Conservation (phyloP, 2,888 invertebrate species). For the Oscheius sp. region DNA sequence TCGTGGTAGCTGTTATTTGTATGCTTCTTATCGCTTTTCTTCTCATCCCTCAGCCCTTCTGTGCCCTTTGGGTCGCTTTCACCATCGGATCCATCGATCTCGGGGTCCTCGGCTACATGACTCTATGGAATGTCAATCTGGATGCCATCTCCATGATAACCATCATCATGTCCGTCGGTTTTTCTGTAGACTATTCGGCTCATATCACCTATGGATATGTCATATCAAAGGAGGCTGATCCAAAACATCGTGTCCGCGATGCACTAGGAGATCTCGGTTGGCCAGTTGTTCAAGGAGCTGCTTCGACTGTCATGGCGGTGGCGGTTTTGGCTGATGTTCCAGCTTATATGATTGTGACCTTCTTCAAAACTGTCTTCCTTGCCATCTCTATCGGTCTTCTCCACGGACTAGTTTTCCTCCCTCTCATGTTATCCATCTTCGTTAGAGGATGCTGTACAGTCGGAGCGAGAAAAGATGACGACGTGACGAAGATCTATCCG, state of each 20-base stretch:
- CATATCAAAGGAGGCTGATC: conserved; percentile 52
- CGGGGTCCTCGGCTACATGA: conserved; percentile 93
- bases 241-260: conserved; percentile 77
- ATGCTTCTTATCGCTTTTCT: conserved; percentile 93
- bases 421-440: conserved; percentile 73
- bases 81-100: conserved; percentile 90
- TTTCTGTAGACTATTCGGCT: conserved; percentile 92
- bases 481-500: neutral
- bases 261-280: conserved; percentile 87
- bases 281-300: conserved; percentile 88
- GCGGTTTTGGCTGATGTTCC: conserved; percentile 85
- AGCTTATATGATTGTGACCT: conserved; percentile 91
- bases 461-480: conserved; percentile 11
- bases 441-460: conserved; percentile 42
- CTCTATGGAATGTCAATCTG: conserved; percentile 83
- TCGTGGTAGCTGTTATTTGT: conserved; percentile 79
- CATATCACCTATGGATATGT: conserved; percentile 67
- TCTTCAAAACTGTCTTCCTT: conserved; percentile 80
- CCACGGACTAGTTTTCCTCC: conserved; percentile 88
- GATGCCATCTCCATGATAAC: conserved; percentile 77
- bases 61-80: conserved; percentile 88
- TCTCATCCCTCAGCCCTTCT: conserved; percentile 90
- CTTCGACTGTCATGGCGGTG: conserved; percentile 88
- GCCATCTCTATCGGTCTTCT: conserved; percentile 74
- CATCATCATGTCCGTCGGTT: conserved; percentile 93